phyloP scores from a whole-genome alignment of 1,140 invertebrate genomes.

The Calephelis virginiensis region DNA sequence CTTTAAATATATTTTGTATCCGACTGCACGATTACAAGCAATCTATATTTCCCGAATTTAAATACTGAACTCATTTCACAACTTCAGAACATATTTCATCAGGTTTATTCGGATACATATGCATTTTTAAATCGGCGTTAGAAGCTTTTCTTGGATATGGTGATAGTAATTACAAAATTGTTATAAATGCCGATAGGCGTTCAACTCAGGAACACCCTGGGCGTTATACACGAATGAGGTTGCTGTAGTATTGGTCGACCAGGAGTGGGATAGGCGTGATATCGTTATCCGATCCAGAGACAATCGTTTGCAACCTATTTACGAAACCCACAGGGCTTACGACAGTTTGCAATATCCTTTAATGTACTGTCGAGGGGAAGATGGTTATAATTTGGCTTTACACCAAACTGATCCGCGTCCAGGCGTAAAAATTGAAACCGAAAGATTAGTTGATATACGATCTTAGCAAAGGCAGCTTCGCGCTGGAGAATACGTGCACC shows the following conservation, averaged over 20 bases:
- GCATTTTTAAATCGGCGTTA: conserved; percentile 19
- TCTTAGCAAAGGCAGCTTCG: too few relatives aligned
- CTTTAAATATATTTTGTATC: conserved; percentile 45
- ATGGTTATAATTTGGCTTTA: conserved; percentile 37
- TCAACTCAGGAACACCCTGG: conserved; percentile 45
- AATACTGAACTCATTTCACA: too few relatives aligned
- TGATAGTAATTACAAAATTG: conserved; percentile 14
- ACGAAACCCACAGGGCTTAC: conserved; percentile 58
- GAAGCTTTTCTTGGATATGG: conserved; percentile 13
- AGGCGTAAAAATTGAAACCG: too few relatives aligned
- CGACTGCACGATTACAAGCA: too few relatives aligned
- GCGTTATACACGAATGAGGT: conserved; percentile 60
- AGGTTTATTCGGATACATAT: neutral
- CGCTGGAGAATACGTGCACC: too few relatives aligned
- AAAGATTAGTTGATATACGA: too few relatives aligned
- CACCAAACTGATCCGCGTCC: conserved; percentile 7
- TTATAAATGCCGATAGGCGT: neutral
- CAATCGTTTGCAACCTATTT: conserved; percentile 32
- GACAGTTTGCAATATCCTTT: conserved; percentile 71
- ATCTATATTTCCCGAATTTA: too few relatives aligned
- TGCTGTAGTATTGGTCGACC: conserved; percentile 56
- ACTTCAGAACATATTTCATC: too few relatives aligned
- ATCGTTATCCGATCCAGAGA: conserved; percentile 25
- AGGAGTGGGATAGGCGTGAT: conserved; percentile 35
- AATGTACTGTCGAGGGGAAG: conserved; percentile 62